A percentile compares a stretch with the other conserved stretches of the same genome.
These are phyloP conservation scores for Euglossa dilemma DNA, from an alignment of 1,140 invertebrate genomes.

Conservation along the genomic window DNA sequence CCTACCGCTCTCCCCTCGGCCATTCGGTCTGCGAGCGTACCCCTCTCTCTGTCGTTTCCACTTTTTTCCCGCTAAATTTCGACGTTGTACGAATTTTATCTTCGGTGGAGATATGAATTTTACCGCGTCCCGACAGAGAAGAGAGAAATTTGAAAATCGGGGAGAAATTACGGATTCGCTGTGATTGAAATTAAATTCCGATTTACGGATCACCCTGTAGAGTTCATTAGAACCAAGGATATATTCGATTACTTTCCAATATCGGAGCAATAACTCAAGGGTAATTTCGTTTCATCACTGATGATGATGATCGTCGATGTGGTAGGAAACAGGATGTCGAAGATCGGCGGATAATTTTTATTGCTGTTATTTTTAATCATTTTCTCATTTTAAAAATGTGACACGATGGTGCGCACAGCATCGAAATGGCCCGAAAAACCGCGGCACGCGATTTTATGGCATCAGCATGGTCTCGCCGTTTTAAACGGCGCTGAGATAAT, in stretches of 20 bases:
- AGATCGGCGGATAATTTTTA: slow-evolving; percentile 16
- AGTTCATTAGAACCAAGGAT: not conserved
- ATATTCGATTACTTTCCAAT: not conserved
- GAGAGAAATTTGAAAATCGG: too few relatives aligned
- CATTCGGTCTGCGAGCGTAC: not conserved
- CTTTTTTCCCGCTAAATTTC: not conserved
- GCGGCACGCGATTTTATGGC: slow-evolving; percentile 45
- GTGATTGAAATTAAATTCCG: too few relatives aligned
- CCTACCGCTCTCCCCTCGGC: slow-evolving; percentile 30
- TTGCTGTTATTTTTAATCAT: slow-evolving; percentile 45
- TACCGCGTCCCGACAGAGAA: too few relatives aligned
- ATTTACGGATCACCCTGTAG: too few relatives aligned
- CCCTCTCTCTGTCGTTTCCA: not conserved
- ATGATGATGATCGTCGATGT: not conserved
- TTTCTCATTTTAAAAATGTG: not conserved
- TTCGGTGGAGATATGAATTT: too few relatives aligned
- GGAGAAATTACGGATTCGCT: too few relatives aligned
- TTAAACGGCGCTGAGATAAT: slow-evolving; percentile 55
- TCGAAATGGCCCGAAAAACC: slow-evolving; percentile 31
- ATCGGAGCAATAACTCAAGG: not conserved
- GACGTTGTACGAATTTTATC: too few relatives aligned
- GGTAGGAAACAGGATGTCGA: not conserved
- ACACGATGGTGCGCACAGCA: not conserved
- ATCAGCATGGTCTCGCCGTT: slow-evolving; percentile 12
- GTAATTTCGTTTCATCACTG: not conserved